A percentile compares a stretch with the other conserved stretches of the same genome.
These are phyloP conservation scores for Oxygymnocypris stewartii DNA, from an alignment of 2,113 vertebrate species.

Conservation along the genomic window DNA sequence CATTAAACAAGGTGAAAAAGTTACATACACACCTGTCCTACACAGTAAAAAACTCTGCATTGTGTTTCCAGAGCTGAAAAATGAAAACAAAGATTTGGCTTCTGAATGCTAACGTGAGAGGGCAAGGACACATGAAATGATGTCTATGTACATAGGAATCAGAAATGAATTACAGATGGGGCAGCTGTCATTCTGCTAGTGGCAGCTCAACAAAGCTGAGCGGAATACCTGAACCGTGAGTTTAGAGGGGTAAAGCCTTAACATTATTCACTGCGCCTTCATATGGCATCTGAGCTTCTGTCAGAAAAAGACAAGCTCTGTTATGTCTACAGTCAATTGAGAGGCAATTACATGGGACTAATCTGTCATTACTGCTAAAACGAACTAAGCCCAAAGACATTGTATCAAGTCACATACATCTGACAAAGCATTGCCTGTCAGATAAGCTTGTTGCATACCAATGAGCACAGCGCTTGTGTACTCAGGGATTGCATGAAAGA, in stretches of 20 bases:
- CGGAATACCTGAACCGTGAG: slow-evolving; percentile 66
- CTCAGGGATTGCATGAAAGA: slow-evolving; percentile 9
- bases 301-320: slow-evolving; percentile 65
- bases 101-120: slow-evolving; percentile 62
- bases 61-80: slow-evolving; percentile 65
- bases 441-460: slow-evolving; percentile 45
- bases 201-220: slow-evolving; percentile 60
- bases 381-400: slow-evolving; percentile 58
- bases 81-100: slow-evolving; percentile 70
- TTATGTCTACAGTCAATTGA: slow-evolving; percentile 50
- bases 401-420: slow-evolving; percentile 56
- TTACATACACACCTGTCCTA: slow-evolving; percentile 75
- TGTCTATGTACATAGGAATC: slow-evolving; percentile 75
- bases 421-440: slow-evolving; percentile 62
- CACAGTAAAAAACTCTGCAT: slow-evolving; percentile 70
- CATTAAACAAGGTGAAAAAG: slow-evolving; percentile 68
- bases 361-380: slow-evolving; percentile 66
- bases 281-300: slow-evolving; percentile 64
- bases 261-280: slow-evolving; percentile 57
- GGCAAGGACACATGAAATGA: slow-evolving; percentile 59
- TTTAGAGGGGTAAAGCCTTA: slow-evolving; percentile 71
- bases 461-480: slow-evolving; percentile 4
- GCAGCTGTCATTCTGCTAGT: slow-evolving; percentile 68
- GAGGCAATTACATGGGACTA: slow-evolving; percentile 63
- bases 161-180: slow-evolving; percentile 71